These are phyloP conservation scores for Byasa hedistus DNA, from an alignment of 2,888 invertebrate genomes.

Conservation along the genomic window DNA sequence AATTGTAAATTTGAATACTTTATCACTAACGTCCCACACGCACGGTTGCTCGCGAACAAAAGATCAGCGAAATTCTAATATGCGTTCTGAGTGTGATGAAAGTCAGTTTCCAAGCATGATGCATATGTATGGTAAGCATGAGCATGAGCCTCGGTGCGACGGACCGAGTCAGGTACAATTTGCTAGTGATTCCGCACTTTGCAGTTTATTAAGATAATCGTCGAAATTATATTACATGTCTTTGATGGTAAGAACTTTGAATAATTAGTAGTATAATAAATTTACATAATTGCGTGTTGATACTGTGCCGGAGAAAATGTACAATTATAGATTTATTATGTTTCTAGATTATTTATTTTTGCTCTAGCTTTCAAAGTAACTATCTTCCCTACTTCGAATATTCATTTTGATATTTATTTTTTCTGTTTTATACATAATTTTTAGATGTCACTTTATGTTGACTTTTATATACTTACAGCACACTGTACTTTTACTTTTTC, in stretches of 20 bases:
- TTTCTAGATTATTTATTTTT: background rate
- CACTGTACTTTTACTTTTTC: no score
- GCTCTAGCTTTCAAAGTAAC: background rate
- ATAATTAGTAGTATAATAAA: slow-evolving; percentile 8
- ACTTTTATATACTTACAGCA: no score
- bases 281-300: slow-evolving; percentile 9
- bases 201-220: slow-evolving; percentile 27
- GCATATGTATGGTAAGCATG: slow-evolving; percentile 49
- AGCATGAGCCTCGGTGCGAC: slow-evolving; percentile 40
- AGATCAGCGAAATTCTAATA: slow-evolving; percentile 66
- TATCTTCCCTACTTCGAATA: background rate
- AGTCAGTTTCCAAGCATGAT: slow-evolving; percentile 65
- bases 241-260: slow-evolving; percentile 7
- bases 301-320: slow-evolving; percentile 4
- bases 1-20: slow-evolving; percentile 37
- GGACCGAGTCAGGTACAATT: slow-evolving; percentile 50
- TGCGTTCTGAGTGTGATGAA: slow-evolving; percentile 67
- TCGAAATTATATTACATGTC: slow-evolving; percentile 12
- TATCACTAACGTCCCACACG: slow-evolving; percentile 45
- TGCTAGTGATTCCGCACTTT: slow-evolving; percentile 29
- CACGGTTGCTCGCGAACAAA: slow-evolving; percentile 55
- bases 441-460: no score
- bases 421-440: background rate
- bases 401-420: background rate
- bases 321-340: background rate